Evolutionary conservation across 2,888 invertebrate species (phyloP).

Genomic region (Nematopogon swammerdamellus): DNA sequence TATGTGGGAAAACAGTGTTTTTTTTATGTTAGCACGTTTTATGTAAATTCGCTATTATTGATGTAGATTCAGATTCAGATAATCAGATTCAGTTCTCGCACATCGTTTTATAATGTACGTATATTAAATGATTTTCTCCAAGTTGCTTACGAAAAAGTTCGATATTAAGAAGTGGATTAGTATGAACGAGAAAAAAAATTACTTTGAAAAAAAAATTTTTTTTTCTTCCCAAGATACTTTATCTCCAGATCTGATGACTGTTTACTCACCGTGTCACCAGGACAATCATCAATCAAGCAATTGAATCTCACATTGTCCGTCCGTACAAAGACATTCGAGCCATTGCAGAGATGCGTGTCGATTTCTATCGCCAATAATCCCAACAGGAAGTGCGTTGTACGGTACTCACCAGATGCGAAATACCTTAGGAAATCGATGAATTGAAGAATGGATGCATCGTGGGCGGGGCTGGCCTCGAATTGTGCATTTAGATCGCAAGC

Average conservation of each 20-base stretch:
- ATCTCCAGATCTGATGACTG: background rate
- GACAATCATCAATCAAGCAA: background rate
- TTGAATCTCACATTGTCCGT: background rate
- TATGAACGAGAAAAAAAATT: too few species aligned
- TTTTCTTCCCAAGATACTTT: too few species aligned
- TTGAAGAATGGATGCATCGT: background rate
- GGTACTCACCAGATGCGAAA: constrained; percentile 44
- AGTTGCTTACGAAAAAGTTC: too few species aligned
- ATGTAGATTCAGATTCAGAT: too few species aligned
- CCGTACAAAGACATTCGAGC: background rate
- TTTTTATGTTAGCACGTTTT: too few species aligned
- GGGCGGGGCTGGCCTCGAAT: background rate
- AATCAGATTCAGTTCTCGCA: too few species aligned
- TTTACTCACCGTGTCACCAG: background rate
- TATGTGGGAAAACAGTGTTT: too few species aligned
- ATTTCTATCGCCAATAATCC: constrained; percentile 26
- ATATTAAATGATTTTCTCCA: too few species aligned
- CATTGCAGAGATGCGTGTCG: background rate
- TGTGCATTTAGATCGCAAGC: background rate
- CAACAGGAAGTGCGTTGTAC: constrained; percentile 50
- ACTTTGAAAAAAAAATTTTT: too few species aligned
- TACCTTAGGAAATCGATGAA: constrained; percentile 20
- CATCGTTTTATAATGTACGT: too few species aligned
- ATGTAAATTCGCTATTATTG: too few species aligned
- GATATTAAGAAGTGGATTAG: too few species aligned